A percentile compares a stretch with the other conserved stretches of the same genome.
Conservation (phyloP, 2,113 vertebrate genomes). For the Melanerpes formicivorus region DNA sequence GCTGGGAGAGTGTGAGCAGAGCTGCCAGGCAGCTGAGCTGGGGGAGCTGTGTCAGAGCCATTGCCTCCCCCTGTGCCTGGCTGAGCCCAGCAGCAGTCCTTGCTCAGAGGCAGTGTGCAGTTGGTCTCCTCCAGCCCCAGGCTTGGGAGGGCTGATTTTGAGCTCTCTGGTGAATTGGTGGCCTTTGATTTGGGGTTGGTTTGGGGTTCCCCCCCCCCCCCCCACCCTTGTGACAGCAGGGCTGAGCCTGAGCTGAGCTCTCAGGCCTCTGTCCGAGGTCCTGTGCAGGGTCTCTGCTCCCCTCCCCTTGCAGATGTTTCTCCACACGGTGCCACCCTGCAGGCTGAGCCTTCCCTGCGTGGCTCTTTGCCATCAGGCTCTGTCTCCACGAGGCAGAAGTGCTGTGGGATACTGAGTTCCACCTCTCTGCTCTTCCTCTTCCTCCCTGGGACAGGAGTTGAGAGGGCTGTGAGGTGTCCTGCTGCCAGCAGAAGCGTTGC, state of each 20-base stretch:
- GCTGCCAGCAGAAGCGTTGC: background rate
- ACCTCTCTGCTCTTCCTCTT: background rate
- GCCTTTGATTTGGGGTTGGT: constrained; percentile 11
- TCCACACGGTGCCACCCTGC: accelerated
- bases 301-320: background rate
- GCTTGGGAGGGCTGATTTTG: background rate
- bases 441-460: background rate
- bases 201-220: background rate
- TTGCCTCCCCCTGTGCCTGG: background rate
- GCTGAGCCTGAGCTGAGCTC: background rate
- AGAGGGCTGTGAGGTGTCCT: accelerated
- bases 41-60: background rate
- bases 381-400: background rate
- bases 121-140: background rate
- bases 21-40: constrained; percentile 11
- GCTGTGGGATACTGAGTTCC: background rate
- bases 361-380: background rate
- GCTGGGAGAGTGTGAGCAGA: background rate
- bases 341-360: background rate
- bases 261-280: background rate
- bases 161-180: background rate
- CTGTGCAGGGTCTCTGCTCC: background rate
- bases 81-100: background rate
- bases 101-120: background rate
- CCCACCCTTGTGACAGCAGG: background rate